Conservation (phyloP, 2,113 vertebrate genomes). For the Paralichthys olivaceus region DNA sequence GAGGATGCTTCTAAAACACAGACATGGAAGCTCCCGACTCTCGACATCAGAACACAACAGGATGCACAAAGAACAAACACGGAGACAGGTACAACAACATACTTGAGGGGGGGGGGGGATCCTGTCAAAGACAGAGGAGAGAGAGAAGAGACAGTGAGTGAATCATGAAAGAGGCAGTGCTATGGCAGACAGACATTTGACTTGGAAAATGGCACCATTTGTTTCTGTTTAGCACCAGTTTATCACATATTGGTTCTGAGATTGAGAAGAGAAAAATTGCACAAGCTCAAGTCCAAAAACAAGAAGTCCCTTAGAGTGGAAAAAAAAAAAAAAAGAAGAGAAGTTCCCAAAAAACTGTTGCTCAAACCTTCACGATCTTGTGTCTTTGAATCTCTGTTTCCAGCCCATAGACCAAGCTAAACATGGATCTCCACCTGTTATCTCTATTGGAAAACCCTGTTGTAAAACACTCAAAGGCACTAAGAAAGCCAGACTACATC, state of each 20-base stretch:
- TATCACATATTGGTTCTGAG: constrained; percentile 85
- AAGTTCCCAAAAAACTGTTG: constrained; percentile 55
- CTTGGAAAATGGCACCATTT: constrained; percentile 78
- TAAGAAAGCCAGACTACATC: constrained; percentile 77
- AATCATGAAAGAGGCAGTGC: constrained; percentile 72
- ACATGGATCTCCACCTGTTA: constrained; percentile 31
- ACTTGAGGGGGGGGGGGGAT: neutral
- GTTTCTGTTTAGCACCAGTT: constrained; percentile 85
- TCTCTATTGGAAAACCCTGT: constrained; percentile 76
- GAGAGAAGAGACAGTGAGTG: constrained; percentile 63
- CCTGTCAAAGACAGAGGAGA: constrained; percentile 60
- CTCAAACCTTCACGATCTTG: constrained; percentile 49
- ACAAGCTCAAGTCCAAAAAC: constrained; percentile 75
- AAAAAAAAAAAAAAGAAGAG: constrained; percentile 29
- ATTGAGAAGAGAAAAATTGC: constrained; percentile 88
- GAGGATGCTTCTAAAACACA: constrained; percentile 44
- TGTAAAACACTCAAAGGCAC: constrained; percentile 84
- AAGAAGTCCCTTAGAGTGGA: constrained; percentile 68
- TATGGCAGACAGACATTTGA: constrained; percentile 74
- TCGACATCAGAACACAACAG: constrained; percentile 41
- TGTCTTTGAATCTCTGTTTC: constrained; percentile 55
- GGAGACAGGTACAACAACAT: constrained; percentile 56
- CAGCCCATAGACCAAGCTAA: constrained; percentile 36
- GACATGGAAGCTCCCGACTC: constrained; percentile 41
- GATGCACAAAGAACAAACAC: constrained; percentile 68